Evolutionary conservation across 2,888 invertebrate species (phyloP), one percentile per base, ranked within the genome.

Genomic region (Caenorhabditis plicata): DNA sequence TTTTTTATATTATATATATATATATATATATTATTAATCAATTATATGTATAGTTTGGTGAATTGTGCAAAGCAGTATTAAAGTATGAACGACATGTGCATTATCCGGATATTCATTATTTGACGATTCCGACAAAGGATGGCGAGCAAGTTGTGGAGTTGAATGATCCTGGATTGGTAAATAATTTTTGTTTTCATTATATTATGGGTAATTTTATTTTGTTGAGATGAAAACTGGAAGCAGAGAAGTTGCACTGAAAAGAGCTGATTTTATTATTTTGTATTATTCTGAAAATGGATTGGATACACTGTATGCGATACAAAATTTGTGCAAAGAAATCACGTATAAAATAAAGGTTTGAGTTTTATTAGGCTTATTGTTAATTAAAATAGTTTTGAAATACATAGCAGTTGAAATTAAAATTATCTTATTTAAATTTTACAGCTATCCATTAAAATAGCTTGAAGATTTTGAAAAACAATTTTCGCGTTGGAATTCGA

Each of bases 151-250:
- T 54, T 25, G 41, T 68, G 4, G 65, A 68, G 36, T 32, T 68
- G 35, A 61, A 60, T 23, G 68, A 68, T 50, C 68, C 68, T 1
- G 68, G 68, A 62, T 29, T 65, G 52, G 68, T 64, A 20, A 51
- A 61, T 53, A 35, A 20, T 42, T 39, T 22, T 4, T 4, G n/a
- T n/a, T n/a, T n/a, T n/a, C n/a, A n/a, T n/a, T n/a, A n/a, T n/a
- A n/a, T n/a, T n/a, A n/a, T n/a, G n/a, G n/a, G 23, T 31, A 8
- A 4, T 7, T n/a, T 46, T 26, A 13, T 27, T 27, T 22, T 22
- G 44, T 68, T 40, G 51, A 65, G 68, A 61, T 57, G 17, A 35
- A 54, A 26, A 69, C 69, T 7, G 69, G 69, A n/a, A 61, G 57
- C 7, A 57, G 69, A 20, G 69, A 69, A 47, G 66, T 69, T 65